Evolutionary conservation across 2,797 vertebrate genomes (phyloP), one percentile per base, ranked within the genome.

Genomic region (Protonibea diacanthus): DNA sequence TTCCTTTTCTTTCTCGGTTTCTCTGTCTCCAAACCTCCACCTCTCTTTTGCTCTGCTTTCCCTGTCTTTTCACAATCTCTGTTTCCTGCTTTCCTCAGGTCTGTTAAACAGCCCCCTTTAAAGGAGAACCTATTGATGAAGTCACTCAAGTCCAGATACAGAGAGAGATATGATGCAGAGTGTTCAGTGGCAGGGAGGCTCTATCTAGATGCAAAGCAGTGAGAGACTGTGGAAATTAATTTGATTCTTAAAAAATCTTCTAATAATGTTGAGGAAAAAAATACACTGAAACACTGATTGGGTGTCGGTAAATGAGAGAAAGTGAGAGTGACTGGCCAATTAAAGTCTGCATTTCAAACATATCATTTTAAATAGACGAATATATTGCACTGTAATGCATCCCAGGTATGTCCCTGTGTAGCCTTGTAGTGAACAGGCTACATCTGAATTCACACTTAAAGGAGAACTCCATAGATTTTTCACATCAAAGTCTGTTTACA

Each of bases 51-150:
- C 63, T 80, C 65, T 77, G 59, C 29, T 81, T 87, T 64, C 45
- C 51, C 79, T 81, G 61, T 85, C 69, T 79, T 79, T 84, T 83
- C 62, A 65, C 64, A 56, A 29, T 84, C 68, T 59, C 53, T 47
- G 60, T 78, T 81, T 74, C 73, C 84, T 74, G 48, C 75, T 86
- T 81, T 25, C 44, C 57, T 84, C 42, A 9, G 68, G 70, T 88
- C 76, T 88, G 81, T 88, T 88, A 85, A 85, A 88, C 87, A 83
- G 82, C 66, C 48, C 81, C 57, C 4, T 83, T 78, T 78, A 81
- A 81, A 65, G 49, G 78, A 81, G 74, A 84, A 59, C 48, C 68
- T 82, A 81, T 86, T 86, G 81, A 91, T 87, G 61, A 91, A 94
- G 84, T 89, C 66, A 77, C 80, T 89, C 80, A 74, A 63, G 49